Conservation (phyloP, 2,888 invertebrate species). For the Dorcus hopei region DNA sequence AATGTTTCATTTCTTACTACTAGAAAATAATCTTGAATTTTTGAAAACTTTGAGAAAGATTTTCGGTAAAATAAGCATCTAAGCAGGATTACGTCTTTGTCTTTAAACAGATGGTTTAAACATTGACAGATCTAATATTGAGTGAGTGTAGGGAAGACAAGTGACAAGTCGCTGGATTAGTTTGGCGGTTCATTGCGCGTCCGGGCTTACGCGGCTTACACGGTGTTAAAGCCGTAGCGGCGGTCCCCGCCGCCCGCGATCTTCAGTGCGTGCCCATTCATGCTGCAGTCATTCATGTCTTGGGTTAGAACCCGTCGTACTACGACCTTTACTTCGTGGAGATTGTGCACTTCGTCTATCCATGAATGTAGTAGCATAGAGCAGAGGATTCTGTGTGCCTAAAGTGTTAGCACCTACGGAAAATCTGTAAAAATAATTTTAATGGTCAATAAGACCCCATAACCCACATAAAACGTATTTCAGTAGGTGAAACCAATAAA, state of each 20-base stretch:
- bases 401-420: constrained; percentile 13
- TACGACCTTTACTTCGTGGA: constrained; percentile 1
- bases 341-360: not conserved
- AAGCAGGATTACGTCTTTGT: constrained; percentile 13
- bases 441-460: constrained; percentile 10
- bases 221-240: constrained; percentile 7
- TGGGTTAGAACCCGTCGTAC: not conserved
- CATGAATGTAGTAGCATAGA: no score
- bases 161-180: constrained; percentile 33
- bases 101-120: constrained; percentile 19
- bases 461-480: not conserved
- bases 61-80: not conserved
- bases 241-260: not conserved
- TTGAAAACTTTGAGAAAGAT: no score
- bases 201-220: constrained; percentile 26
- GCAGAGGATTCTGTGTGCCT: constrained; percentile 1
- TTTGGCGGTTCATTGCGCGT: constrained; percentile 30
- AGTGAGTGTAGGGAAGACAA: constrained; percentile 27
- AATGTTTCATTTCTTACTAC: no score
- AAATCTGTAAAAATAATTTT: constrained; percentile 11
- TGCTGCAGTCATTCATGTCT: not conserved
- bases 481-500: no score
- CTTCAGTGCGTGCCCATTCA: constrained; percentile 1
- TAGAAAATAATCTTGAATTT: no score
- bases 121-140: constrained; percentile 30